phyloP scores from a whole-genome alignment of 92 coral and sea anemone species.

The Metridium senile region DNA sequence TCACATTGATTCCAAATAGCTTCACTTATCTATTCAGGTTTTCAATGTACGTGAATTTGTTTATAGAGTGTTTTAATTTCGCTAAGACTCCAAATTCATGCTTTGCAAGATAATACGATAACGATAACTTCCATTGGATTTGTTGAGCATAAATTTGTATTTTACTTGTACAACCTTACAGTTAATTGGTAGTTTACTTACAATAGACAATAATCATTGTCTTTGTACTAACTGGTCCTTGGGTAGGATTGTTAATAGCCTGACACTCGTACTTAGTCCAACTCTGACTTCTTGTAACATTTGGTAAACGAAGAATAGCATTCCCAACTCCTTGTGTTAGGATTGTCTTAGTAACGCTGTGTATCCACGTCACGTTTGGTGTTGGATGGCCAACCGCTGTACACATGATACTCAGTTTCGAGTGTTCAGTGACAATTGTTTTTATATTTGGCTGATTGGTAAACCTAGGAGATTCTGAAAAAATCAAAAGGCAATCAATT shows the following conservation, averaged over 20 bases:
- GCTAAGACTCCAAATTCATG: too few relatives aligned
- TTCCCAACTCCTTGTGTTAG: neutral
- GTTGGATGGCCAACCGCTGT: neutral
- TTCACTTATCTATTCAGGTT: too few relatives aligned
- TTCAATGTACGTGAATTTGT: too few relatives aligned
- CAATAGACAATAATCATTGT: constrained; percentile 21
- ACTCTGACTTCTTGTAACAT: neutral
- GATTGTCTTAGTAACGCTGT: neutral
- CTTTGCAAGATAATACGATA: too few relatives aligned
- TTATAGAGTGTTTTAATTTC: too few relatives aligned
- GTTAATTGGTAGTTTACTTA: too few relatives aligned
- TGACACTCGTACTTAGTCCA: constrained; percentile 34
- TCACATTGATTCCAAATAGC: too few relatives aligned
- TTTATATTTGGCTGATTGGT: neutral
- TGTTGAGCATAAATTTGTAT: too few relatives aligned
- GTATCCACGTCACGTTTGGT: neutral
- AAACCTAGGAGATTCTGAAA: neutral
- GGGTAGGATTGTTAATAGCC: constrained; percentile 34
- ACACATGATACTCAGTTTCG: neutral
- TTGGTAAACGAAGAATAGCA: neutral
- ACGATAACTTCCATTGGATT: too few relatives aligned
- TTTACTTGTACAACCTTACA: too few relatives aligned
- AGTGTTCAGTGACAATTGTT: neutral
- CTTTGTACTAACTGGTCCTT: constrained; percentile 8
- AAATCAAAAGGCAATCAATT: too few relatives aligned